Conservation (phyloP, 2,888 invertebrate genomes). For the Netelia melanura region DNA sequence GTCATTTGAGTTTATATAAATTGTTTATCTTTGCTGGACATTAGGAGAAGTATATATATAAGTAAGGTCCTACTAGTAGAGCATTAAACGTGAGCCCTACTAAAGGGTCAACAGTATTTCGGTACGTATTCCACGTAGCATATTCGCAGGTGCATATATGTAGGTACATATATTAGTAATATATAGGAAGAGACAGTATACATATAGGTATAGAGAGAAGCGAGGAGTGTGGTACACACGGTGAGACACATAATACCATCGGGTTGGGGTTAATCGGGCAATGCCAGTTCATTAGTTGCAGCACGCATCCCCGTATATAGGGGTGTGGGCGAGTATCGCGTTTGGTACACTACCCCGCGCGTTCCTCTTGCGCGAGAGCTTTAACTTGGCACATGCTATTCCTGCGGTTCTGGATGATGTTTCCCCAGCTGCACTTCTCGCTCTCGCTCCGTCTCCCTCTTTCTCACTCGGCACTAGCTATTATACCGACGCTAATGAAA, state of each 20-base stretch:
- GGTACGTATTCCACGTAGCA: conserved; percentile 12
- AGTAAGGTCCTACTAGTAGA: neutral
- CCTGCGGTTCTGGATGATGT: conserved; percentile 67
- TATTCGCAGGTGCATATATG: conserved; percentile 63
- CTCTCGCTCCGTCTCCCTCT: conserved; percentile 7
- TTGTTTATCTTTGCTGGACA: neutral
- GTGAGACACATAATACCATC: conserved; percentile 77
- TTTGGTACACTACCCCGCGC: conserved; percentile 26
- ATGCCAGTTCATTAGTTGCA: conserved; percentile 83
- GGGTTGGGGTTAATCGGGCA: conserved; percentile 81
- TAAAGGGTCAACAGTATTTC: conserved; percentile 16
- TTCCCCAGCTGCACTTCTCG: conserved; percentile 67
- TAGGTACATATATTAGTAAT: neutral
- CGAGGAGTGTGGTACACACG: conserved; percentile 55
- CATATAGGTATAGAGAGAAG: conserved; percentile 66
- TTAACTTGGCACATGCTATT: conserved; percentile 59
- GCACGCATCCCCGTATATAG: conserved; percentile 67
- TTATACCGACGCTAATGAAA: conserved; percentile 78
- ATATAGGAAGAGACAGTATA: conserved; percentile 32
- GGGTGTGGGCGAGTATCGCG: conserved; percentile 52
- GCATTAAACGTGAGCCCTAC: neutral
- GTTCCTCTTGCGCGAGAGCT: conserved; percentile 49
- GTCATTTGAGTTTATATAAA: too few species aligned
- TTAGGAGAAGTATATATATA: neutral
- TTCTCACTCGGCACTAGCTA: conserved; percentile 69